Evolutionary conservation across 1,140 invertebrate species (phyloP).

Genomic region (Adelges cooleyi): DNA sequence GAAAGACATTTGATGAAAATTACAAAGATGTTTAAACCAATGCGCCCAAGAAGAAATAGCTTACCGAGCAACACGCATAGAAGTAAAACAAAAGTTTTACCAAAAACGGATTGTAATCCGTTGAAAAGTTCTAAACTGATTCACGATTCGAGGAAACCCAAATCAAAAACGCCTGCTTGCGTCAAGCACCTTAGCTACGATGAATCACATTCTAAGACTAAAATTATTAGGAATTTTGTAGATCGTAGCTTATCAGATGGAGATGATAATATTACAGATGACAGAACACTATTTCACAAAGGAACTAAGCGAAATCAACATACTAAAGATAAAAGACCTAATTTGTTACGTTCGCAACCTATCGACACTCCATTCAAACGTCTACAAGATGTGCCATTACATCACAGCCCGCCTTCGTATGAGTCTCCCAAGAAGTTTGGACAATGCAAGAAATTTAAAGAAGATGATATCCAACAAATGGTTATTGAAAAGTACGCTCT

Average conservation of each 20-base stretch:
- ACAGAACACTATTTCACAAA: conserved; percentile 1
- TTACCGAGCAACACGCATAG: conserved; percentile 7
- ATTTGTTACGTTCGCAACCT: not conserved
- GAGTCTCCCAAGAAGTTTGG: conserved; percentile 12
- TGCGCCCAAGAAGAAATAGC: conserved; percentile 16
- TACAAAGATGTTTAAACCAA: conserved; percentile 13
- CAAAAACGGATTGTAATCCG: not conserved
- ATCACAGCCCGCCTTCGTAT: not conserved
- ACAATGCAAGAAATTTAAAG: conserved; percentile 12
- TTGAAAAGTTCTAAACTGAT: not conserved
- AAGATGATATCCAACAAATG: conserved; percentile 7
- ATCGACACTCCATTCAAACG: conserved; percentile 2
- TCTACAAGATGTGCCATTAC: conserved; percentile 4
- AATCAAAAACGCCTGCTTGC: not conserved
- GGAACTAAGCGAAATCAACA: not conserved
- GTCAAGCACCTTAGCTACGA: conserved; percentile 12
- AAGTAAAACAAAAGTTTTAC: conserved; percentile 9
- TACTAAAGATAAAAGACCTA: not conserved
- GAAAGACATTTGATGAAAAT: not conserved
- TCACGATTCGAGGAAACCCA: not conserved
- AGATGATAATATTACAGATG: not conserved
- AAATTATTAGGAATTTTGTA: not conserved
- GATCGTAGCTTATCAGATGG: conserved; percentile 12
- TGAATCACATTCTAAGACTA: not conserved
- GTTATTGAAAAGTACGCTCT: conserved; percentile 18